Evolutionary conservation across 2,888 invertebrate genomes (phyloP), one percentile per base, ranked within the genome.

Genomic region (Melieria crassipennis): DNA sequence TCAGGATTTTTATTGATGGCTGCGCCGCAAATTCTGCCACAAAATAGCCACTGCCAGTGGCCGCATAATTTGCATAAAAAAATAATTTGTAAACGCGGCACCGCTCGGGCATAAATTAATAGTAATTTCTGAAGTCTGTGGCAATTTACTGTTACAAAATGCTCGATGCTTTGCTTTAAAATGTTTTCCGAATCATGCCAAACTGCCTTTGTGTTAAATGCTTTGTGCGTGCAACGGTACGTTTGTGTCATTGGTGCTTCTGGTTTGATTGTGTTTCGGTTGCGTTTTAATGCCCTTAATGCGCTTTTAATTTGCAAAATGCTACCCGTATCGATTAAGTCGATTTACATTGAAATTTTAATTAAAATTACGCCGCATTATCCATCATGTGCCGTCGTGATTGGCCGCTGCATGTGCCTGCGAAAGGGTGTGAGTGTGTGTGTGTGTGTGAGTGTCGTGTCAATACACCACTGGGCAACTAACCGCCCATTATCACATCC

Each of bases 291-390:
- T 30, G 30, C 30, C 30, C 2, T 30, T 30, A 30, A 30, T 30
- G 30, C 3, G 30, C 30, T 1, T 30, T 30, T 30, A 30, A 30
- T 30, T 30, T 30, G 1, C 30, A 2, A 30, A 30, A 30, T 30
- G 30, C 30, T 2, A 30, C 30, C 30, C 30, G 30, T 3, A 30
- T 30, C 30, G 30, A 30, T 30, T 30, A 30, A 30, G 30, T 58
- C 7, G 7, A 6, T 50, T 63, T 16, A 42, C 50, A 64, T 52
- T 64, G 7, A 64, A n/a, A 30, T 52, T 64, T 52, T 50, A 64
- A 52, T 52, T 64, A 64, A 50, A 64, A 43, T 64, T 64, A 42
- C 52, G 45, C 10, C 43, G 64, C 50, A 63, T 64, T 64, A 64
- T 52, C 64, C 4, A 10, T 43, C 7, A 7, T 62, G 45, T 48